Evolutionary conservation across 2,113 vertebrate genomes (phyloP).

Genomic region (Fulmarus glacialis): DNA sequence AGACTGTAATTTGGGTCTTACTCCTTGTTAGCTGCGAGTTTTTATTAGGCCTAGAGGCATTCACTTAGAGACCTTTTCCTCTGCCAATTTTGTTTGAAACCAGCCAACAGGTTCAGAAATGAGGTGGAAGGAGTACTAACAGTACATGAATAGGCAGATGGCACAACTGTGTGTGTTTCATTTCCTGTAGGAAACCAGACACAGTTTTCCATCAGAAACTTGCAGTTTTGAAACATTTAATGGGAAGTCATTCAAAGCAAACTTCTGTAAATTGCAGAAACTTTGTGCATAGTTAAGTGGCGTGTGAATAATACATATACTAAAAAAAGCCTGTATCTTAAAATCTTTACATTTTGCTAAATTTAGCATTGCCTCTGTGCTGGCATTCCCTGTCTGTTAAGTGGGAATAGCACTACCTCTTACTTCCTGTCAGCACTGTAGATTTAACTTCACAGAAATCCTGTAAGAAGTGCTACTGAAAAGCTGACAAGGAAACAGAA

Average conservation of each 20-base stretch:
- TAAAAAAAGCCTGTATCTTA: not conserved
- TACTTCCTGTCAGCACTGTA: not conserved
- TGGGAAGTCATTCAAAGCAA: not conserved
- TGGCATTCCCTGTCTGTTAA: not conserved
- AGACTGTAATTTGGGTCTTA: not conserved
- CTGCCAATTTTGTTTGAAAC: not conserved
- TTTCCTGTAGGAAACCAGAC: slow-evolving; percentile 16
- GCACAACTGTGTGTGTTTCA: not conserved
- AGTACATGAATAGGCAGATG: slow-evolving; percentile 22
- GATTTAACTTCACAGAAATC: not conserved
- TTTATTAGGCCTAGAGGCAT: not conserved
- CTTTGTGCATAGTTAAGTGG: not conserved
- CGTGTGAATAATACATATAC: not conserved
- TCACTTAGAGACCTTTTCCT: not conserved
- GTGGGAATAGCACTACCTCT: not conserved
- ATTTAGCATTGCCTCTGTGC: not conserved
- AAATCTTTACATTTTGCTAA: not conserved
- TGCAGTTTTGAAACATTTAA: slow-evolving; percentile 4
- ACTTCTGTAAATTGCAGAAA: slow-evolving; percentile 1
- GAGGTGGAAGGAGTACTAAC: not conserved
- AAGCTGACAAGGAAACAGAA: not conserved
- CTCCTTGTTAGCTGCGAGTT: not conserved
- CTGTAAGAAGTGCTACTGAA: not conserved
- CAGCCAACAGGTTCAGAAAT: not conserved
- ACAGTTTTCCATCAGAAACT: not conserved